Conservation (phyloP, 2,113 vertebrate genomes). For the Crotophaga sulcirostris region DNA sequence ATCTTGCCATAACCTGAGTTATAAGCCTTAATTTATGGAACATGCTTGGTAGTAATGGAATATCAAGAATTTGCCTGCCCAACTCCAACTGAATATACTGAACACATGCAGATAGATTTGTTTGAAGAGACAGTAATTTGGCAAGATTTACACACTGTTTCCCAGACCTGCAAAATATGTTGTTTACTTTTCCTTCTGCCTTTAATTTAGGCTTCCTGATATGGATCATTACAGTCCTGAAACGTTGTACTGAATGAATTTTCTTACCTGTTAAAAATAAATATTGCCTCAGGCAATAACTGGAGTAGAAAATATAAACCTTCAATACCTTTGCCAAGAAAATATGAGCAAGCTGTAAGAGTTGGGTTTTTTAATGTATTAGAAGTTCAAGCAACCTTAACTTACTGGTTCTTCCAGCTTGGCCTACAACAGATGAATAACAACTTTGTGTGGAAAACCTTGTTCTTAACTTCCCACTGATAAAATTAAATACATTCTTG, state of each 20-base stretch:
- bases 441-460: constrained; percentile 21
- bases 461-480: constrained; percentile 40
- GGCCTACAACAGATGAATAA: background rate
- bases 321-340: constrained; percentile 23
- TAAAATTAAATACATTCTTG: constrained; percentile 43
- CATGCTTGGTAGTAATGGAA: background rate
- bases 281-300: background rate
- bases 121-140: background rate
- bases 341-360: background rate
- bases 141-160: background rate
- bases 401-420: constrained; percentile 16
- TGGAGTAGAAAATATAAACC: background rate
- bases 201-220: background rate
- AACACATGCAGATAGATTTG: background rate
- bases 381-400: background rate
- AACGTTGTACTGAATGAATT: background rate
- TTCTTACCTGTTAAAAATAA: constrained; percentile 46
- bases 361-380: background rate
- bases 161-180: background rate
- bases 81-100: background rate
- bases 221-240: background rate
- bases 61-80: background rate
- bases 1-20: background rate
- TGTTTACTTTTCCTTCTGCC: background rate
- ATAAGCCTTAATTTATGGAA: background rate